A percentile compares a stretch with the other conserved stretches of the same genome.
These are phyloP conservation scores for Lipotes vexillifer DNA, from an alignment of 2,113 vertebrate species.

Conservation along the genomic window DNA sequence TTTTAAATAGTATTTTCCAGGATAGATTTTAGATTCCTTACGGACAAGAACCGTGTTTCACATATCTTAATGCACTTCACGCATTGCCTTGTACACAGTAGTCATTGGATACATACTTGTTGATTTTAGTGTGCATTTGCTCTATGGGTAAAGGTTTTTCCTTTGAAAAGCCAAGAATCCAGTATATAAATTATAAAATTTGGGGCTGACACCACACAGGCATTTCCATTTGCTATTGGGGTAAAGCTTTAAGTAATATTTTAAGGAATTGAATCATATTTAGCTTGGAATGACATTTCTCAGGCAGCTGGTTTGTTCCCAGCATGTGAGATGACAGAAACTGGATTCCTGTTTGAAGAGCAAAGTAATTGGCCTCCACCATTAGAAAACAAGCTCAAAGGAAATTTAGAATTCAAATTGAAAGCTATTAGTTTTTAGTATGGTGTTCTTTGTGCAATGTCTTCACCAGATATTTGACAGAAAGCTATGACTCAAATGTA, in stretches of 20 bases:
- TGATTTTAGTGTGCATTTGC: background rate
- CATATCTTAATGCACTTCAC: background rate
- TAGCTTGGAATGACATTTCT: constrained; percentile 17
- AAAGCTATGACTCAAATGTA: background rate
- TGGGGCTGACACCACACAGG: background rate
- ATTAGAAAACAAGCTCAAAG: constrained; percentile 3
- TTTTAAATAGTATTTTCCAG: background rate
- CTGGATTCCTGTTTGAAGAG: background rate
- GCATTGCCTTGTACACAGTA: background rate
- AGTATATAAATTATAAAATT: background rate
- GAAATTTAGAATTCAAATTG: constrained; percentile 21
- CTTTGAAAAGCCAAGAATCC: constrained; percentile 26
- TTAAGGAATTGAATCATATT: background rate
- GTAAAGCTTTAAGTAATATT: background rate
- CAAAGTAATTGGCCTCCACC: background rate
- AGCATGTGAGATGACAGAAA: background rate
- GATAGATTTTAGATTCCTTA: background rate
- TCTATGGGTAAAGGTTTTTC: background rate
- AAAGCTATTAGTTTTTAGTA: background rate
- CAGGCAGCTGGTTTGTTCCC: background rate
- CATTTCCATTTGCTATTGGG: constrained; percentile 44
- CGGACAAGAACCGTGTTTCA: background rate
- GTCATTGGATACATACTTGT: background rate
- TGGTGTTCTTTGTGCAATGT: background rate
- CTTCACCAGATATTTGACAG: constrained; percentile 17